A percentile compares a stretch with the other conserved stretches of the same genome.
phyloP scores from a whole-genome alignment of 2,113 vertebrate species.

The Cebus imitator region DNA sequence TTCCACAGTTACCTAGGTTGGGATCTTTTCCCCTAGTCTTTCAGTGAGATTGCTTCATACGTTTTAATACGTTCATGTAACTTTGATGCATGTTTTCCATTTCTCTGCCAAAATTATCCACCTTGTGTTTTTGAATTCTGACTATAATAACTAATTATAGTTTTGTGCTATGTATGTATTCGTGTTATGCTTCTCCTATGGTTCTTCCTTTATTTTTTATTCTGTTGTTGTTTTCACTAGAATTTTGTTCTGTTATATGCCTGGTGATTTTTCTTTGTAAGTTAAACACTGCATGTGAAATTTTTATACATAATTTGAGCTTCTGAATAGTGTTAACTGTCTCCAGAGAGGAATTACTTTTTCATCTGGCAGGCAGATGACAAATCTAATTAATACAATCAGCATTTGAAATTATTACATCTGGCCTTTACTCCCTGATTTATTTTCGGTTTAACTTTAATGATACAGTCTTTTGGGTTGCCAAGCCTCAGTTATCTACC shows the following conservation, averaged over 20 bases:
- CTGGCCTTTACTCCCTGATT: conserved; percentile 39
- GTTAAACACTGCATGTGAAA: not conserved
- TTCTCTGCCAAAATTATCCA: not conserved
- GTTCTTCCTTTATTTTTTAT: not conserved
- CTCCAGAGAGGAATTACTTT: conserved; percentile 41
- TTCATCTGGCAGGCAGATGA: conserved; percentile 50
- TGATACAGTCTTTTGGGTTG: not conserved
- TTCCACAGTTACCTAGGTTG: not conserved
- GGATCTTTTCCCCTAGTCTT: accelerated
- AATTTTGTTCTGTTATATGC: not conserved
- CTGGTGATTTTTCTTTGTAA: not conserved
- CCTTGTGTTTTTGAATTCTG: not conserved
- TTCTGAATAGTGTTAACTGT: conserved; percentile 16
- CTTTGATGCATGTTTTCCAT: not conserved
- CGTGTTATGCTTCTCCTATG: not conserved
- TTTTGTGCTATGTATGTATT: not conserved
- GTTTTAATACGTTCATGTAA: not conserved
- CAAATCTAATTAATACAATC: conserved; percentile 60
- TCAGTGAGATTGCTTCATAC: not conserved
- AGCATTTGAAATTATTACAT: conserved; percentile 48
- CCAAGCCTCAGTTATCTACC: not conserved
- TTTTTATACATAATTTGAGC: not conserved
- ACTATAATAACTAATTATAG: not conserved
- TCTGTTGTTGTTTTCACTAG: not conserved
- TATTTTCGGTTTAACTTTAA: conserved; percentile 54